Percentiles rank a stretch among this genome's conserved stretches.
Evolutionary conservation across 2,113 vertebrate species (phyloP).

Genomic region (Myiopsitta monachus): DNA sequence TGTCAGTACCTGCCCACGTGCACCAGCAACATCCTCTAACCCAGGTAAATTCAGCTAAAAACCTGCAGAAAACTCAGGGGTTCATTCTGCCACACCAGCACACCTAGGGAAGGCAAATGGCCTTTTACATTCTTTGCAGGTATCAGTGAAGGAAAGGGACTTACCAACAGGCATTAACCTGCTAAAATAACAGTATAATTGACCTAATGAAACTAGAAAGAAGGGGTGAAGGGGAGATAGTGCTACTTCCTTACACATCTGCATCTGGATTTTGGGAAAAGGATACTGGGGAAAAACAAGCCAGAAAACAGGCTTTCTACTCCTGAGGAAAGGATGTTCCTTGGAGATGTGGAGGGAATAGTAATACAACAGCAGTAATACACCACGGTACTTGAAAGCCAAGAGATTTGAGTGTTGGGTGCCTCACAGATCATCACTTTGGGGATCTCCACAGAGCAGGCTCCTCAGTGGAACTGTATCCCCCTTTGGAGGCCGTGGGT

Average conservation of each 20-base stretch:
- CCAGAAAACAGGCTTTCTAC: neutral
- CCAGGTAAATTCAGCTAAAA: neutral
- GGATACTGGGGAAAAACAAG: neutral
- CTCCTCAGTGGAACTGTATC: rapidly evolving
- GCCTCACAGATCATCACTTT: neutral
- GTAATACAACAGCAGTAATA: neutral
- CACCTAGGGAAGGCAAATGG: neutral
- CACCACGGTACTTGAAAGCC: neutral
- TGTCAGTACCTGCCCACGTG: neutral
- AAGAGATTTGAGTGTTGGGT: neutral
- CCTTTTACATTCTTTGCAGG: neutral
- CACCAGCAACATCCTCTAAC: neutral
- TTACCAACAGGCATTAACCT: neutral
- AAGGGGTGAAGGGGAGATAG: neutral
- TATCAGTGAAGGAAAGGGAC: neutral
- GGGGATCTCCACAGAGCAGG: neutral
- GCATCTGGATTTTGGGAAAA: neutral
- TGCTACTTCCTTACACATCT: neutral
- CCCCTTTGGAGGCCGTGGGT: rapidly evolving
- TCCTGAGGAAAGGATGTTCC: neutral
- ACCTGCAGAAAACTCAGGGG: neutral
- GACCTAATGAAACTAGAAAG: neutral
- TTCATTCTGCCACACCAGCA: neutral
- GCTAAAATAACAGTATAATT: neutral
- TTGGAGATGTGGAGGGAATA: neutral